Conservation (phyloP, 2,113 vertebrate species). For the Pterocles orientalis region DNA sequence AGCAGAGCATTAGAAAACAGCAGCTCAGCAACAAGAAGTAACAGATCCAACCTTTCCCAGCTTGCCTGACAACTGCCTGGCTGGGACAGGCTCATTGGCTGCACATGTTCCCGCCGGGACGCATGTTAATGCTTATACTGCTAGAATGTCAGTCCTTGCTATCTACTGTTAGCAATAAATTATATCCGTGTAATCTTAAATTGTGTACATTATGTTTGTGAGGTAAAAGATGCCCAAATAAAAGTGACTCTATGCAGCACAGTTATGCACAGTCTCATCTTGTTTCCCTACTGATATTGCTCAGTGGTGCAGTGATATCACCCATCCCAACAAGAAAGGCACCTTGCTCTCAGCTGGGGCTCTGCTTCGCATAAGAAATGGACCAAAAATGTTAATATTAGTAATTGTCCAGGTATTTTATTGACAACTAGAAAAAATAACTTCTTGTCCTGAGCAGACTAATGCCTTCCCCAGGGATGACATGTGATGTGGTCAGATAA, state of each 20-base stretch:
- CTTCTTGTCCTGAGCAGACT: not conserved
- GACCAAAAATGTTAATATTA: not conserved
- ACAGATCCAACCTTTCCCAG: not conserved
- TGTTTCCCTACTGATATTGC: not conserved
- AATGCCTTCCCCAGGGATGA: not conserved
- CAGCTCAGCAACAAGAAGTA: not conserved
- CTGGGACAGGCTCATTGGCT: not conserved
- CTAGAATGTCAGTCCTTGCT: not conserved
- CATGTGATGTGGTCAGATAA: not conserved
- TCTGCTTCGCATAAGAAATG: not conserved
- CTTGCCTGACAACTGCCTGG: not conserved
- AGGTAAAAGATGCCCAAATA: not conserved
- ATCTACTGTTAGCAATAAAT: not conserved
- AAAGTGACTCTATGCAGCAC: not conserved
- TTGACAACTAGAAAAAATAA: rapidly evolving
- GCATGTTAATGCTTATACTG: not conserved
- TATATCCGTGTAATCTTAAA: not conserved
- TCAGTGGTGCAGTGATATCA: not conserved
- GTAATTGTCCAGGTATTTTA: not conserved
- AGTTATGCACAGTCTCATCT: not conserved
- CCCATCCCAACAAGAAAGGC: not conserved
- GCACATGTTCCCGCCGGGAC: rapidly evolving
- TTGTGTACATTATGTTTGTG: rapidly evolving
- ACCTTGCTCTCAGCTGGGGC: not conserved
- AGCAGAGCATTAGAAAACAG: not conserved